Percentiles rank a stretch among this genome's conserved stretches.
phyloP scores from a whole-genome alignment of 2,888 invertebrate species.

The Andricus quercusramuli region DNA sequence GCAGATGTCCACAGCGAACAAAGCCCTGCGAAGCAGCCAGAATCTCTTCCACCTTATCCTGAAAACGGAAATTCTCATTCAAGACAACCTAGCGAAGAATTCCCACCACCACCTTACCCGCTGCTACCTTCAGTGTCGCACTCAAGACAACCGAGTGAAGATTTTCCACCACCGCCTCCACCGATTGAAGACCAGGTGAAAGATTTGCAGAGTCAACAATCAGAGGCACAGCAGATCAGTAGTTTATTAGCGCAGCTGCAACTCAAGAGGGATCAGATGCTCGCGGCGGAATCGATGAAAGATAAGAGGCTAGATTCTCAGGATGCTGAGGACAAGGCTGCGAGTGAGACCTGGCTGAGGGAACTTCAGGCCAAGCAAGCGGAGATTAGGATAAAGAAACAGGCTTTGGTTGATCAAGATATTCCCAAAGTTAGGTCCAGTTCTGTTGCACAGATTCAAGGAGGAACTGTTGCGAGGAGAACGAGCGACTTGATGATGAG shows the following conservation, averaged over 20 bases:
- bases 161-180: conserved; percentile 94
- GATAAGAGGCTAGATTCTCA: conserved; percentile 59
- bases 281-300: conserved; percentile 64
- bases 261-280: conserved; percentile 78
- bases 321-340: conserved; percentile 69
- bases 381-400: conserved; percentile 81
- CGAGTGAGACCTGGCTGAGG: conserved; percentile 85
- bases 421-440: conserved; percentile 65
- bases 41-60: conserved; percentile 81
- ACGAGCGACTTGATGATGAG: conserved; percentile 74
- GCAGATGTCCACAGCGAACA: conserved; percentile 93
- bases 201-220: conserved; percentile 56
- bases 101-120: conserved; percentile 88
- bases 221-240: conserved; percentile 72
- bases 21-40: conserved; percentile 80
- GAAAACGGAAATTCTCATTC: conserved; percentile 79
- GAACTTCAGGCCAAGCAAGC: conserved; percentile 91
- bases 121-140: conserved; percentile 88
- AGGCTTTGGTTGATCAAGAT: conserved; percentile 69
- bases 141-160: conserved; percentile 92
- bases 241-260: conserved; percentile 73
- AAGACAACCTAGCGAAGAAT: conserved; percentile 80
- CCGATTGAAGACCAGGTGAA: conserved; percentile 81
- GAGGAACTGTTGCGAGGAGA: conserved; percentile 67
- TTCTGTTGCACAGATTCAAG: conserved; percentile 46